Conservation (phyloP, 2,113 vertebrate species). For the Megatriorchis doriae region DNA sequence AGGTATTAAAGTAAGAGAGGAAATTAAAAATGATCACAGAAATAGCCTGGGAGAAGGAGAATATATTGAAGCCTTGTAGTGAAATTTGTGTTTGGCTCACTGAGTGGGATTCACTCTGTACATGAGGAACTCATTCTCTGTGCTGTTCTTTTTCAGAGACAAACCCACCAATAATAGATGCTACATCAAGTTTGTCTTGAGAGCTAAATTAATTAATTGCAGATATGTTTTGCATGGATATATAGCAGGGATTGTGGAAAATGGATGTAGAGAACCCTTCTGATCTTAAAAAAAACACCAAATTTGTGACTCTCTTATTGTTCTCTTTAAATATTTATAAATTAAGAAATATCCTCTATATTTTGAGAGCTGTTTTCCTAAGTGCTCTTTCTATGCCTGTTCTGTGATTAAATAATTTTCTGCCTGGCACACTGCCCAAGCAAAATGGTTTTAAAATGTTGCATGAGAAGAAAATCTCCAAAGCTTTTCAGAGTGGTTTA, state of each 20-base stretch:
- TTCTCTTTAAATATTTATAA: neutral
- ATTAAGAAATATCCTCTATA: neutral
- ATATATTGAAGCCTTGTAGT: neutral
- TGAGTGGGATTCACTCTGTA: neutral
- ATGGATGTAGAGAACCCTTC: neutral
- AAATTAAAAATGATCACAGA: neutral
- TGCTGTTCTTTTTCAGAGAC: neutral
- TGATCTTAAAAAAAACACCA: neutral
- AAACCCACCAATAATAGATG: neutral
- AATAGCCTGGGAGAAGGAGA: neutral
- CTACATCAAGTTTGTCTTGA: neutral
- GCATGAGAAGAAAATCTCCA: neutral
- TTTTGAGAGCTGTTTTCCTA: neutral
- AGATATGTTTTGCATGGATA: neutral
- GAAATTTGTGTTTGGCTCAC: neutral
- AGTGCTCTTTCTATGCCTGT: neutral
- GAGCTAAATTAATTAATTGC: neutral
- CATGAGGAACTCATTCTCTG: neutral
- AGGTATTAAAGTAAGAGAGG: neutral
- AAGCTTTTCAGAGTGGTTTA: neutral
- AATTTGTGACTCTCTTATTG: neutral
- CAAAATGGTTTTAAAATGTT: neutral
- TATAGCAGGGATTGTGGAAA: neutral
- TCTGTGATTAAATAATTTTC: constrained; percentile 17
- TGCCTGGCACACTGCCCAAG: neutral